Percentiles rank a stretch among this genome's conserved stretches.
Conservation (phyloP, 2,113 vertebrate species). For the Muntiacus reevesi region DNA sequence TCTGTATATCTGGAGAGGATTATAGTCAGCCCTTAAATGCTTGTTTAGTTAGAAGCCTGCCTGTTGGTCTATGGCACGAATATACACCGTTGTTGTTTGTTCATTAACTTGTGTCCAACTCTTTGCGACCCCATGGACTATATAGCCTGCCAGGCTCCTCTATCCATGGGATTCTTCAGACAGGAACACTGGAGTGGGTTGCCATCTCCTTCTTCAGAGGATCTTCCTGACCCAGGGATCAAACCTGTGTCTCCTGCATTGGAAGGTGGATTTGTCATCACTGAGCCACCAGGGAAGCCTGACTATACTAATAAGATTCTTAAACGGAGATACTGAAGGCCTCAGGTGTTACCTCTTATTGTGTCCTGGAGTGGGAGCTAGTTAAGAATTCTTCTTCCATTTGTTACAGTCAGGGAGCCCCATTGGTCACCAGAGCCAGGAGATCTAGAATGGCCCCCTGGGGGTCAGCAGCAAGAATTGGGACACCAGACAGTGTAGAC, state of each 20-base stretch:
- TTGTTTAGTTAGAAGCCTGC: not conserved
- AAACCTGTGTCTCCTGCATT: not conserved
- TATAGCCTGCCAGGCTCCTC: not conserved
- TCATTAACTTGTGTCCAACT: not conserved
- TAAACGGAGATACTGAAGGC: not conserved
- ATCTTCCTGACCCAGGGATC: not conserved
- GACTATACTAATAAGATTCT: not conserved
- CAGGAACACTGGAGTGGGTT: not conserved
- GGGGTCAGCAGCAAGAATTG: not conserved
- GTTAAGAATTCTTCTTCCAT: not conserved
- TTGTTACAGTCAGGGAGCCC: not conserved
- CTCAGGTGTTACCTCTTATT: not conserved
- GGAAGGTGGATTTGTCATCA: not conserved
- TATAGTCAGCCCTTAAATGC: not conserved
- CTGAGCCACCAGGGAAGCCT: not conserved
- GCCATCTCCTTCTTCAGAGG: not conserved
- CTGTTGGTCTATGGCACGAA: not conserved
- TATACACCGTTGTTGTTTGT: not conserved
- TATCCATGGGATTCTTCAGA: not conserved
- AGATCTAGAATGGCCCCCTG: not conserved
- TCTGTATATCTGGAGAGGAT: not conserved
- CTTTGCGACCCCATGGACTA: not conserved
- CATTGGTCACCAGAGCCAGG: not conserved
- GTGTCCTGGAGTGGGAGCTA: not conserved
- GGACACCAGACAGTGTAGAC: too few species aligned